Evolutionary conservation across 1,140 invertebrate species (phyloP).

Genomic region (Frieseomelitta varia): DNA sequence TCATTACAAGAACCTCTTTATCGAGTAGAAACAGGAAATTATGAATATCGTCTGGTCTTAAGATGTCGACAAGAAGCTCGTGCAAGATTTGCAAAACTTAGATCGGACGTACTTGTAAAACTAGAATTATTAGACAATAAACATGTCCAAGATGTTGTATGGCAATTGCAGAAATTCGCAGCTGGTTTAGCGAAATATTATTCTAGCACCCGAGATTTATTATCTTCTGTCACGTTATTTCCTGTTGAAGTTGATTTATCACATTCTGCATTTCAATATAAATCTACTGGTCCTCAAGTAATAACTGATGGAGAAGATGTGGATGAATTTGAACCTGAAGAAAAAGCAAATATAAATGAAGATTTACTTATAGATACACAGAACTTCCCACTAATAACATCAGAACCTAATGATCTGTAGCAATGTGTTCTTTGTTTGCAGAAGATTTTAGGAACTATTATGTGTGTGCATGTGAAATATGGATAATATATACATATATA

Average conservation of each 20-base stretch:
- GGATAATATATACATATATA: background rate
- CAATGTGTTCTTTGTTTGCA: slow-evolving; percentile 10
- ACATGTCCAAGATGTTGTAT: slow-evolving; percentile 96
- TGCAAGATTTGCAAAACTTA: slow-evolving; percentile 93
- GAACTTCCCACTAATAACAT: slow-evolving; percentile 39
- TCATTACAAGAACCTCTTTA: slow-evolving; percentile 98
- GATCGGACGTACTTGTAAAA: slow-evolving; percentile 98
- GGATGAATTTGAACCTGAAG: slow-evolving; percentile 76
- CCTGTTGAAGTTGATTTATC: slow-evolving; percentile 98
- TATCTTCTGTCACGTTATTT: slow-evolving; percentile 91
- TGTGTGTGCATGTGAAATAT: background rate
- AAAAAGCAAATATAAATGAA: slow-evolving; percentile 60
- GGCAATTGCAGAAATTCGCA: slow-evolving; percentile 91
- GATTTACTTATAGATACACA: slow-evolving; percentile 64
- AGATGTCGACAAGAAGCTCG: slow-evolving; percentile 97
- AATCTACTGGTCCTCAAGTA: slow-evolving; percentile 85
- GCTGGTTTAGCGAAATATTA: slow-evolving; percentile 91
- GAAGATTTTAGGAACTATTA: background rate
- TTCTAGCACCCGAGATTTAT: slow-evolving; percentile 85
- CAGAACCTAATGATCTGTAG: slow-evolving; percentile 51
- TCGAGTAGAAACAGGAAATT: slow-evolving; percentile 98
- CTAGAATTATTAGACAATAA: slow-evolving; percentile 98
- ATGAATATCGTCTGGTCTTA: slow-evolving; percentile 97
- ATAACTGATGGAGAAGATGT: slow-evolving; percentile 80
- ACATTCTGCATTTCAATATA: slow-evolving; percentile 94